Base-by-base conservation (phyloP, 1,140 invertebrate species). In the Drosophila arawakana region DNA sequence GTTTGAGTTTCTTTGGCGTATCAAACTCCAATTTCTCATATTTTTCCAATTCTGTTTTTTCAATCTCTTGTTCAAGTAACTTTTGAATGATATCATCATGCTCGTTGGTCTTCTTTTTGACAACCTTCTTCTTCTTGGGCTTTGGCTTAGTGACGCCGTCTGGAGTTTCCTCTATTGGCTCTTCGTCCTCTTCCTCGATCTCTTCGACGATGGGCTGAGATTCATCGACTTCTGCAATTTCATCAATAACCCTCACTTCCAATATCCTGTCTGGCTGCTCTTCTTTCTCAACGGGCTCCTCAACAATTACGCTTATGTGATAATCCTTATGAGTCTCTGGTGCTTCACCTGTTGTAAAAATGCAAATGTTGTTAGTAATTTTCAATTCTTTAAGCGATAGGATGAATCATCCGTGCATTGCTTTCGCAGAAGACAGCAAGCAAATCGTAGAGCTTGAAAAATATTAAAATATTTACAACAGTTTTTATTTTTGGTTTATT, bases 21-120 rank as follows among this genome's bases (percentile, higher is more conserved):
- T 85, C 89, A 52, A 91, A 88, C 30, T 92, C 81, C 25, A 90
- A 15, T 78, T 85, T 91, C 57, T 92, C 91, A 62, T 90, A 91
- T 69, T 91, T 91, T 70, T 91, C 89, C 49, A 91, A 78, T 75
- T 92, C 91, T 4, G 92, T 91, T 76, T 90, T 92, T 11, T 90
- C 79, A 61, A 92, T 85, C 76, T 93, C 90, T 66, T 91, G 89
- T 46, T 85, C 89, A 41, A 92, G 68, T 11, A 91, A 34, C 18
- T 86, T 88, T 54, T 81, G 75, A 25, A 92, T 92, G 21, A 92
- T 77, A 49, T 84, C 81, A 78, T 92, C 91, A 47, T 92, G 90
- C n/a, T 92, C 90, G 34, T 91, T 80, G 9, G 81, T 83, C 60
- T 91, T 91, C 67, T 90, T 91, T 58, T 91, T 89, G 30, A 82